A percentile compares a stretch with the other conserved stretches of the same genome.
Evolutionary conservation across 2,797 vertebrate species (phyloP).

Genomic region (Phylloscopus collybita): DNA sequence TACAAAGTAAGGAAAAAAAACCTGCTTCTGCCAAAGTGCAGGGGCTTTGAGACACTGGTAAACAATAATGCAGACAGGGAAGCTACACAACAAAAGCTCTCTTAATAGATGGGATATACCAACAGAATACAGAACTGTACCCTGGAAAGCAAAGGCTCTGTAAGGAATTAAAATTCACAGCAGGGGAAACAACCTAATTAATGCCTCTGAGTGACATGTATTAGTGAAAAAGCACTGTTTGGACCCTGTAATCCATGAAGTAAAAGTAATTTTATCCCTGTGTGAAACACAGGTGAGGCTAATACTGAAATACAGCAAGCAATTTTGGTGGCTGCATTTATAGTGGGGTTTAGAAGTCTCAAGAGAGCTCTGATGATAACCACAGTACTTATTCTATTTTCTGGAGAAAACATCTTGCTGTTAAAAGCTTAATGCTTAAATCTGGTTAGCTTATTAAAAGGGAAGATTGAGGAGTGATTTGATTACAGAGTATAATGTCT

Average conservation of each 20-base stretch:
- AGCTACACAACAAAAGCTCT: not conserved
- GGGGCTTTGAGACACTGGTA: not conserved
- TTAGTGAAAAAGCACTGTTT: conserved; percentile 18
- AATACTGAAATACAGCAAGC: not conserved
- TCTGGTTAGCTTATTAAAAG: conserved; percentile 54
- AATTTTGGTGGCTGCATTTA: conserved; percentile 1
- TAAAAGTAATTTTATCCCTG: conserved; percentile 34
- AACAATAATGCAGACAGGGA: not conserved
- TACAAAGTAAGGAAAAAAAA: not conserved
- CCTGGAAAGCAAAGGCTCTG: not conserved
- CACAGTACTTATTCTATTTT: conserved; percentile 25
- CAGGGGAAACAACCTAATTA: not conserved
- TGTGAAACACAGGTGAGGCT: conserved; percentile 30
- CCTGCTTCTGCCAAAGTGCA: not conserved
- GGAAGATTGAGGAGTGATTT: conserved; percentile 31
- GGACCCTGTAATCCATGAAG: not conserved
- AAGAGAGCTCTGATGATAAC: not conserved
- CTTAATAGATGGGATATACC: not conserved
- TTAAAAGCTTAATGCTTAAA: conserved; percentile 44
- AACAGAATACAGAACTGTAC: not conserved
- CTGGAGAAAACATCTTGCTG: conserved; percentile 36
- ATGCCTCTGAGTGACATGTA: not conserved
- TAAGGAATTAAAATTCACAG: conserved; percentile 23
- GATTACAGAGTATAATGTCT: conserved; percentile 31
- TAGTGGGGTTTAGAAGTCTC: conserved; percentile 10